phyloP scores from a whole-genome alignment of 2,797 vertebrate species.

The Ateles fusciceps region DNA sequence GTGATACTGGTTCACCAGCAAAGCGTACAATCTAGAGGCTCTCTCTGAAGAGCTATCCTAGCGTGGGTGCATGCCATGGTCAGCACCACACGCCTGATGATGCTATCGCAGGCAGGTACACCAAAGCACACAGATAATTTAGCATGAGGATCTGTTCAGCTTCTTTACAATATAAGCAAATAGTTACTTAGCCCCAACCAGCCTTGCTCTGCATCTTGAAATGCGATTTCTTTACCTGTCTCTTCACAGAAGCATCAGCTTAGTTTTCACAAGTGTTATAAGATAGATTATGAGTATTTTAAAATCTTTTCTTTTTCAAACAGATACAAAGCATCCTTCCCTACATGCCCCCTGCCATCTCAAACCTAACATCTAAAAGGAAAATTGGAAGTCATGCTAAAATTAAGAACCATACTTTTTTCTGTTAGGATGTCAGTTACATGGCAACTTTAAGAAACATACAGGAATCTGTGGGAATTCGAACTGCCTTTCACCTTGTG shows the following conservation, averaged over 20 bases:
- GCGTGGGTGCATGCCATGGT: fast-evolving
- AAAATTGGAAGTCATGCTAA: background rate
- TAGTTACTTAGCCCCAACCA: background rate
- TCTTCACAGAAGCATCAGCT: background rate
- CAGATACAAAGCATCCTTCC: background rate
- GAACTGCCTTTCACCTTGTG: background rate
- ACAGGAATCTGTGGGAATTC: background rate
- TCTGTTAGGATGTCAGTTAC: background rate
- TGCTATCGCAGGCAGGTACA: fast-evolving
- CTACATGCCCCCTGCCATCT: background rate
- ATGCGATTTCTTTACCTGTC: background rate
- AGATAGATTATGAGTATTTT: background rate
- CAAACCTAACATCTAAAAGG: background rate
- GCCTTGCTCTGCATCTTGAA: background rate
- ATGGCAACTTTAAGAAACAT: background rate
- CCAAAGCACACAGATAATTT: fast-evolving
- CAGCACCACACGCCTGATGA: fast-evolving
- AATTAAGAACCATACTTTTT: background rate
- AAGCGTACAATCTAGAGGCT: background rate
- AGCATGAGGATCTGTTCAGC: fast-evolving
- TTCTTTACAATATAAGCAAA: background rate
- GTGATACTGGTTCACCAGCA: background rate
- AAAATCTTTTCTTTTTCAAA: background rate
- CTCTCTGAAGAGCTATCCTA: background rate
- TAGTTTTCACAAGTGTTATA: background rate